These are phyloP conservation scores for Cephus runcator DNA, from an alignment of 2,888 invertebrate species.

Conservation along the genomic window DNA sequence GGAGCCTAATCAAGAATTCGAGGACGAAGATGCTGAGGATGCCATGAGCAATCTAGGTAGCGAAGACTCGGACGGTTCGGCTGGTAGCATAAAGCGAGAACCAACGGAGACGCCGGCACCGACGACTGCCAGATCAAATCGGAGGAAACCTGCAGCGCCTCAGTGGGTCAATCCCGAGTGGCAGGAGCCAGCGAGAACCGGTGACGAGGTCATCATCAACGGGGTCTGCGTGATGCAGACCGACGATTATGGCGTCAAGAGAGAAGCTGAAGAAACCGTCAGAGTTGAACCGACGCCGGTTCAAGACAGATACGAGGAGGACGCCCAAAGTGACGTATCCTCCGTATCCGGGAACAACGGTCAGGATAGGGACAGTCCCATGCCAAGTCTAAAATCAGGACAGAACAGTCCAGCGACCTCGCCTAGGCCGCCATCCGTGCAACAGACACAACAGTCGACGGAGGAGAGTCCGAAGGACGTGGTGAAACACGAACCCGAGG, in stretches of 20 bases:
- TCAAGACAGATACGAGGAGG: constrained; percentile 71
- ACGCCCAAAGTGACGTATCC: constrained; percentile 67
- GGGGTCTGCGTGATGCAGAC: constrained; percentile 93
- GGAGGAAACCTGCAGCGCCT: constrained; percentile 94
- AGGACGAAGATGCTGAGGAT: constrained; percentile 78
- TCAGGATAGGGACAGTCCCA: constrained; percentile 56
- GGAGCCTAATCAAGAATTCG: constrained; percentile 81
- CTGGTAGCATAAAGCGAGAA: constrained; percentile 60
- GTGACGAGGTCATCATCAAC: constrained; percentile 89
- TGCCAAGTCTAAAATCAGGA: constrained; percentile 58
- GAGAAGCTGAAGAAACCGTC: constrained; percentile 75
- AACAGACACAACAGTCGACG: constrained; percentile 43
- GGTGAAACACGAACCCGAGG: constrained; percentile 62
- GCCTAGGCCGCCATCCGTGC: constrained; percentile 54
- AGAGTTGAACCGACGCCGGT: constrained; percentile 82
- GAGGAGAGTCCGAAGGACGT: constrained; percentile 56
- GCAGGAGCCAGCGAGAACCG: constrained; percentile 72
- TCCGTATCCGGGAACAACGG: constrained; percentile 56
- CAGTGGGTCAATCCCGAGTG: constrained; percentile 98
- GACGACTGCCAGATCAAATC: constrained; percentile 69
- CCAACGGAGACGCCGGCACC: constrained; percentile 65
- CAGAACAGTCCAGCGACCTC: constrained; percentile 56
- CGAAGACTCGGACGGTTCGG: constrained; percentile 71
- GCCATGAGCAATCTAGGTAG: constrained; percentile 81
- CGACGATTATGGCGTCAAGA: constrained; percentile 74